Conservation (phyloP, 2,888 invertebrate species). For the Bursaphelenchus okinawaensis region DNA sequence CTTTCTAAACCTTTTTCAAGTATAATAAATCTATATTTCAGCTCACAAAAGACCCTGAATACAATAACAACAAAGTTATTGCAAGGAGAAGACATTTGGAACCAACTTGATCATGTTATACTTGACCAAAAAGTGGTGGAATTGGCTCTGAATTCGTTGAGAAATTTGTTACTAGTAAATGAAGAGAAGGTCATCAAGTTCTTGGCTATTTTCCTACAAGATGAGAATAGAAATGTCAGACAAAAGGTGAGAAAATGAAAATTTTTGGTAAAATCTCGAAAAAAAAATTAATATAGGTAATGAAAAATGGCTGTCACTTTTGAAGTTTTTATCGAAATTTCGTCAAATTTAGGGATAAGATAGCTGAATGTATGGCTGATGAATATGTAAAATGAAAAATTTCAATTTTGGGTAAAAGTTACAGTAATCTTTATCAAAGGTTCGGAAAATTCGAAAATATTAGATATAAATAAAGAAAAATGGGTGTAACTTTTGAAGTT, state of each 20-base stretch:
- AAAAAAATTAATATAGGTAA: no score
- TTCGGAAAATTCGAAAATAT: no score
- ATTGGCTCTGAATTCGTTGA: background rate
- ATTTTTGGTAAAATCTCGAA: background rate
- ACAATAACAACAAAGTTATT: background rate
- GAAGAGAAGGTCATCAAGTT: background rate
- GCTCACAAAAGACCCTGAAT: background rate
- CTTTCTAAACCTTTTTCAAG: no score
- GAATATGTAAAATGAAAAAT: no score
- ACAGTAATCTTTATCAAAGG: no score
- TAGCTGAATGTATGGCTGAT: no score
- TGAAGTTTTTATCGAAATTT: no score
- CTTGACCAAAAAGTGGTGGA: background rate
- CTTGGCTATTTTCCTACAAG: background rate
- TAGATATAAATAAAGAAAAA: no score
- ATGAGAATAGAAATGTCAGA: background rate
- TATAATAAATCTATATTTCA: background rate
- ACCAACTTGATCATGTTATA: background rate
- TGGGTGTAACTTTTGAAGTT: no score
- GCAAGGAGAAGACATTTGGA: background rate
- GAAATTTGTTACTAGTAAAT: background rate
- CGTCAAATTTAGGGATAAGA: no score
- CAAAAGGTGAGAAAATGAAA: background rate
- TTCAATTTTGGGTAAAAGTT: no score
- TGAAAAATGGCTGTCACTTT: no score